Evolutionary conservation across 2,888 invertebrate genomes (phyloP).

Genomic region (Hipparchia sbordonii): DNA sequence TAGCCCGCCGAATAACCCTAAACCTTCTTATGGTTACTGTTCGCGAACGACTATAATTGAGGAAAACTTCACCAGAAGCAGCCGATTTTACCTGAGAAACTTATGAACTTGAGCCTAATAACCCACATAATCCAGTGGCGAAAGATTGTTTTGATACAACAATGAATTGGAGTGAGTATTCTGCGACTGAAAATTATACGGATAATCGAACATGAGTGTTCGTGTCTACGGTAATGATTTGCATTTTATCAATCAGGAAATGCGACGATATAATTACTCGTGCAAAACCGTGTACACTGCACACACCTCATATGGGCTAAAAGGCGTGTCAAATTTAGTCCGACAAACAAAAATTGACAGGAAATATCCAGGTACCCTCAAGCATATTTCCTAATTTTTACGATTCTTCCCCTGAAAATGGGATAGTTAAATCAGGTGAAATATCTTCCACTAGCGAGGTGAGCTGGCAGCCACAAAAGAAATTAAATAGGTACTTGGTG

Average conservation of each 20-base stretch:
- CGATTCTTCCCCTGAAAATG: no score
- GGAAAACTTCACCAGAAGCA: neutral
- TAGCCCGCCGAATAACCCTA: no score
- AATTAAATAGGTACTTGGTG: no score
- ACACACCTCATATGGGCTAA: neutral
- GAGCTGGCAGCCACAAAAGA: neutral
- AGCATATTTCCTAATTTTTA: neutral
- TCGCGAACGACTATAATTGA: no score
- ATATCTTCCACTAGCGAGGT: no score
- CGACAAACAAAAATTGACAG: neutral
- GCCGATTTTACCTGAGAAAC: neutral
- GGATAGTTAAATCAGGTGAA: neutral
- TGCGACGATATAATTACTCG: neutral
- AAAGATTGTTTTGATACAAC: neutral
- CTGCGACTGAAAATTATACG: neutral
- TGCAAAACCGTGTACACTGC: neutral
- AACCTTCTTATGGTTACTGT: no score
- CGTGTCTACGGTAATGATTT: slow-evolving; percentile 1
- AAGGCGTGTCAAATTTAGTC: neutral
- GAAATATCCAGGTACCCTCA: neutral
- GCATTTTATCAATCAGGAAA: slow-evolving; percentile 9
- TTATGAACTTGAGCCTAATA: neutral
- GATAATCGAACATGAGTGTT: slow-evolving; percentile 4
- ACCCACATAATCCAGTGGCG: neutral
- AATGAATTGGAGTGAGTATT: neutral